Base-by-base conservation (phyloP, 2,888 invertebrate genomes). In the Netelia melanura region DNA sequence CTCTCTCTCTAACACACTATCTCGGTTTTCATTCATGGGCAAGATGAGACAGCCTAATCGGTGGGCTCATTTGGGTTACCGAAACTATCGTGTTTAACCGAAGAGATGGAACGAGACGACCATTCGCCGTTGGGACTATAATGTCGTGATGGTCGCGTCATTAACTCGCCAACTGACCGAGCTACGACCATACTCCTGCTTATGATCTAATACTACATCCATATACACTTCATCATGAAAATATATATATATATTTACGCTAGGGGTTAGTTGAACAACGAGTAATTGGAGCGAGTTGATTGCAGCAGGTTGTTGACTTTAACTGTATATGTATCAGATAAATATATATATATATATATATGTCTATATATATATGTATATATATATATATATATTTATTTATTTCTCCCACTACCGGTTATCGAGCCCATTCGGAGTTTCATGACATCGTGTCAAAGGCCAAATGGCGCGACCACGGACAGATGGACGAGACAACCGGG, bases 31-130 rank as follows among this genome's bases (percentile, higher is more conserved):
- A 11, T 67, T 64, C 23, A 56, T 56, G 25, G 25, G 25, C 58
- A 25, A 72, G 64, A n/a, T 14, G 38, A 25, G 21, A 44, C n/a
- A 52, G 67, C 23, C 65, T 70, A 70, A 70, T 70, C 56, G 38
- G 54, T 38, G 56, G 54, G n/a, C 17, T 38, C 38, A 10, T 48
- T 14, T 14, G n/a, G 17, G 38, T 54, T 56, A 70, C 38, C 48
- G 23, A 48, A 62, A 74, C 48, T 62, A 48, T 62, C 62, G 72
- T 17, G 17, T 62, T 74, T 30, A 30, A 23, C 44, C 48, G 62
- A 74, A 62, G 48, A 48, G 52, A 70, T 58, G 58, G 17, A 25
- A n/a, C 14, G 38, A 48, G 11, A 23, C 23, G 17, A 48, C 48
- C 48, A 48, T 48, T 48, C 30, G 10, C 5, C 17, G 14, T 9